Base-by-base conservation (phyloP, 2,888 invertebrate species). In the Globia sparganii region DNA sequence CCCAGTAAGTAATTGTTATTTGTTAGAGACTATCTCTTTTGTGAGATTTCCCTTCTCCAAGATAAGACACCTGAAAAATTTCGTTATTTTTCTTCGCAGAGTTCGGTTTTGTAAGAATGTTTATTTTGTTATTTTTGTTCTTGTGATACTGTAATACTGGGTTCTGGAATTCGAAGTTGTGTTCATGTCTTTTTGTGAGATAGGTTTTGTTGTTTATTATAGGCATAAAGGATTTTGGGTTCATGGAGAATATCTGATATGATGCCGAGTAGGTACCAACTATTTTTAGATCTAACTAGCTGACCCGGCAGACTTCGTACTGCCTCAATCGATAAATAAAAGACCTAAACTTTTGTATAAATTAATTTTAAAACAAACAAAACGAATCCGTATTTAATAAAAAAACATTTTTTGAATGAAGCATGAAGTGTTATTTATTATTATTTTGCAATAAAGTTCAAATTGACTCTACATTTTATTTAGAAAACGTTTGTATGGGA, bases 1-100 rank as follows among this genome's bases (percentile, higher is more conserved):
- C 88, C 73, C 83, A 88, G 86, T 89, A 88, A 91, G 89, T 91
- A 90, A 91, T 92, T 91, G 90, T 91, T 90, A 90, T 91, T 91
- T 91, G 88, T 87, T 84, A 78, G 82, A 83, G 87, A 88, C 88
- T 88, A 90, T 90, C 87, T 90, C 85, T 87, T 87, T 86, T 87
- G 84, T 85, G 80, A 87, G 86, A 88, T 88, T 89, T 87, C 86
- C 81, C 86, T 85, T 87, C 86, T 79, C n/a, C 84, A 68, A 89
- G 90, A 88, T 90, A 91, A 89, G 86, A 78, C 81, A 88, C 86
- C 88, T 90, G 89, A 90, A 89, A 90, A 85, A 90, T 88, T 84
- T 86, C 83, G 77, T 87, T 88, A 87, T 86, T 87, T 83, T 83
- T 86, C 85, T 78, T 73, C 72, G 65, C 61, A 21, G 70, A 77